phyloP scores from a whole-genome alignment of 2,797 vertebrate species.

The Darevskia mixta region DNA sequence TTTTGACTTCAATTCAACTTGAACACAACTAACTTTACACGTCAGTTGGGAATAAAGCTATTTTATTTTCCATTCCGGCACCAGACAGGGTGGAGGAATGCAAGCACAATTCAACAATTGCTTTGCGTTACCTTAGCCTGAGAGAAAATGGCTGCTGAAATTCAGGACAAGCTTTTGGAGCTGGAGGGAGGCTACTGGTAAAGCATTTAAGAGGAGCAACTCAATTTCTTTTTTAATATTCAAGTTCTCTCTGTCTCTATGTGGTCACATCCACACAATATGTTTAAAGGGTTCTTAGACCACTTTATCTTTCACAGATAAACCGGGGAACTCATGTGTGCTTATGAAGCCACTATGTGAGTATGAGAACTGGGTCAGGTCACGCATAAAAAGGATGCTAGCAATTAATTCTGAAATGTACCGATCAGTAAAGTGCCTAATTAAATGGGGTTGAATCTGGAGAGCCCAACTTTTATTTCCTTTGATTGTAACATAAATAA shows the following conservation, averaged over 20 bases:
- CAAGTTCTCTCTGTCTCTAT: no score
- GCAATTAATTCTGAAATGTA: background rate
- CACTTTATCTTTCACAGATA: background rate
- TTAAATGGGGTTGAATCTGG: background rate
- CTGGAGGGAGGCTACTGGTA: no score
- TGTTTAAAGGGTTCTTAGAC: no score
- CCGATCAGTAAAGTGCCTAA: background rate
- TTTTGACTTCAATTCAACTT: background rate
- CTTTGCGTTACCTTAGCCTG: no score
- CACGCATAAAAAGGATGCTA: background rate
- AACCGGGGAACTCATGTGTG: background rate
- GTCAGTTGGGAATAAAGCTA: background rate
- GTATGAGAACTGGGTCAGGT: background rate
- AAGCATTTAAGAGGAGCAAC: no score
- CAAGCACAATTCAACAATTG: no score
- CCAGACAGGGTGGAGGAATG: background rate
- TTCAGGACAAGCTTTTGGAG: no score
- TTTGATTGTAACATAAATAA: background rate
- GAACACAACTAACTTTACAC: background rate
- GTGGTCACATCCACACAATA: background rate
- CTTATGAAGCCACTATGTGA: background rate
- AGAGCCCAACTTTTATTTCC: constrained; percentile 6
- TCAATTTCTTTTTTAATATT: no score
- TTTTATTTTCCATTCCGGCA: background rate
- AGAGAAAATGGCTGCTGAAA: no score